phyloP scores from a whole-genome alignment of 1,140 invertebrate species.

The Drosophila sulfurigaster region DNA sequence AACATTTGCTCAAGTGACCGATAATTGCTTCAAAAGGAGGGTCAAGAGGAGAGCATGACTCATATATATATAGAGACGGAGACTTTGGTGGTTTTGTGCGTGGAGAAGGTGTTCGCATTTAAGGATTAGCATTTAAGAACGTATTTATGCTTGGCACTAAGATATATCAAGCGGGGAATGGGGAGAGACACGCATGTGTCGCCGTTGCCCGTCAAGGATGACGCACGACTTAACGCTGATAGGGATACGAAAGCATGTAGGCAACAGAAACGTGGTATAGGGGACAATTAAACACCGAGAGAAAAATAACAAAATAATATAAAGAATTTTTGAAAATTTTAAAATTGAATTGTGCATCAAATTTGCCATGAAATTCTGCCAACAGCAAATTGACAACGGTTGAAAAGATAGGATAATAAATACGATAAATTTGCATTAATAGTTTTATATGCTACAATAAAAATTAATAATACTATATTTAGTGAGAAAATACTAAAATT shows the following conservation, averaged over 20 bases:
- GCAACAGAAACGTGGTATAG: no score
- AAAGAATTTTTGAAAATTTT: no score
- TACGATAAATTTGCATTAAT: no score
- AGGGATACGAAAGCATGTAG: background rate
- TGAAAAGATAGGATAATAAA: no score
- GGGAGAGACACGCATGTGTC: slow-evolving; percentile 56
- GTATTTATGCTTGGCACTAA: slow-evolving; percentile 72
- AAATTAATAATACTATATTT: no score
- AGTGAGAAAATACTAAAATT: no score
- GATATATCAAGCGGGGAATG: slow-evolving; percentile 64
- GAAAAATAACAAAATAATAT: no score
- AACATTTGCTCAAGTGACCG: slow-evolving; percentile 21
- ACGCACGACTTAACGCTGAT: slow-evolving; percentile 71
- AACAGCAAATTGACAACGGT: no score
- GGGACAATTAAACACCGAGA: no score
- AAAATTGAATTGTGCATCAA: no score
- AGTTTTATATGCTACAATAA: no score
- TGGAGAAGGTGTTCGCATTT: slow-evolving; percentile 23
- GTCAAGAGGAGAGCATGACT: slow-evolving; percentile 12
- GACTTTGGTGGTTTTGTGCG: background rate
- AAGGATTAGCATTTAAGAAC: slow-evolving; percentile 70
- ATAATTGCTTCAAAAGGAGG: background rate
- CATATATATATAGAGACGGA: background rate
- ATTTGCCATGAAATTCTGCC: no score
- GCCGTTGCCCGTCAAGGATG: slow-evolving; percentile 57